Base-by-base conservation (phyloP, 2,888 invertebrate genomes). In the Lepidochrysops patricia region DNA sequence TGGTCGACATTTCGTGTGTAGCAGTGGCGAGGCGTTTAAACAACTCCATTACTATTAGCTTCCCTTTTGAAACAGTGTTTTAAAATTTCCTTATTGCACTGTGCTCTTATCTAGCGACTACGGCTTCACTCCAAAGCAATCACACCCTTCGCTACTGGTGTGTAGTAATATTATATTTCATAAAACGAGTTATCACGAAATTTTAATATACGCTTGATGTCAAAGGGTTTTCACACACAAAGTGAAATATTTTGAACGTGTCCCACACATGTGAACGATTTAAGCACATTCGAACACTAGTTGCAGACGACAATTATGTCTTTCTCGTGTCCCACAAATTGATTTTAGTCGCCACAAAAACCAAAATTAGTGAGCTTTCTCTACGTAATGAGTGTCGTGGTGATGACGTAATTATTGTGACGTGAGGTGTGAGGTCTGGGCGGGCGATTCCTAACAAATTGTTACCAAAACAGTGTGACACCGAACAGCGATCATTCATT, bases 401-500 rank as follows among this genome's bases (percentile, higher is more conserved):
- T 63, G 74, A 77, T 82, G 82, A 83, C 82, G 79, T 79, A 76
- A 82, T 77, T 71, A 67, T 72, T 69, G 74, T 76, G 77, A 75
- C 74, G 75, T 81, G 64, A 79, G 79, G 81, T 86, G 87, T 84
- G 85, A 76, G 82, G 84, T 85, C 87, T 79, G 71, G 68, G 68
- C 68, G 78, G 72, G 80, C 76, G 72, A 80, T 82, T 80, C 76
- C 80, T 84, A 80, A 84, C 77, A 80, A 82, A 81, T 80, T 85
- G 84, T 84, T 79, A 81, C 82, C 84, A 80, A 84, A 88, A 86
- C 82, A 84, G 75, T 80, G 79, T 77, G 82, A 84, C 82, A 75
- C 76, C 66, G 73, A 82, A 80, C 81, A 78, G 75, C 78, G 79
- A 81, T 80, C 74, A 70, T 73, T 77, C 82, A 85, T 86, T 87